phyloP scores from a whole-genome alignment of 2,888 invertebrate genomes.

The Magallana nippona region DNA sequence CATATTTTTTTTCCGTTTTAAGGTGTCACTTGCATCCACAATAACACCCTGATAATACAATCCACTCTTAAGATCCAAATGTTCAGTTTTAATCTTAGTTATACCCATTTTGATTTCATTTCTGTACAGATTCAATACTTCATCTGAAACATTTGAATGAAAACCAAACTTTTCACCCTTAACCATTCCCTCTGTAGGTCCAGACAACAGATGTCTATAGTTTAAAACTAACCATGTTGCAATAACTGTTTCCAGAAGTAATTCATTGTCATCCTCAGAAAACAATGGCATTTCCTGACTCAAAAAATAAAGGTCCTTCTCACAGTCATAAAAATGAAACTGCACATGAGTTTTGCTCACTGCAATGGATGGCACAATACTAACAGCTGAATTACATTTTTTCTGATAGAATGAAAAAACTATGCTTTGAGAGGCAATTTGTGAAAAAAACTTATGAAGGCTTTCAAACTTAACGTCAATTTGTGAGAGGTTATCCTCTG shows the following conservation, averaged over 20 bases:
- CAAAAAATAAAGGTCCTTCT: constrained; percentile 2
- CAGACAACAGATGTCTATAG: constrained; percentile 7
- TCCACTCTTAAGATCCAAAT: too few species aligned
- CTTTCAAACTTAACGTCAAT: not conserved
- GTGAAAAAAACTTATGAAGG: not conserved
- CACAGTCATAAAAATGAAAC: constrained; percentile 24
- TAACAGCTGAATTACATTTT: constrained; percentile 14
- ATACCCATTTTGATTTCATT: constrained; percentile 1
- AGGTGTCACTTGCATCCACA: too few species aligned
- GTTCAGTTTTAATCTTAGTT: not conserved
- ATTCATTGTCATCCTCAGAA: not conserved
- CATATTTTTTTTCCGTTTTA: too few species aligned
- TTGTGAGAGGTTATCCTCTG: constrained; percentile 10
- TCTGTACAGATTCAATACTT: constrained; percentile 1
- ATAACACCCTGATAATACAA: too few species aligned
- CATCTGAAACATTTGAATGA: constrained; percentile 10
- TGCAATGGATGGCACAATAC: constrained; percentile 7
- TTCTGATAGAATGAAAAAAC: constrained; percentile 26
- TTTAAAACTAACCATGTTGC: constrained; percentile 9
- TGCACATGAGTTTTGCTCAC: not conserved
- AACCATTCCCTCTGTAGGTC: constrained; percentile 14
- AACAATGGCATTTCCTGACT: constrained; percentile 3
- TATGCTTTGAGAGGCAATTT: not conserved
- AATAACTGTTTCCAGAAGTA: constrained; percentile 5
- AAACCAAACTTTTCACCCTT: constrained; percentile 26